Percentiles rank a stretch among this genome's conserved stretches.
These are phyloP conservation scores for Ruditapes philippinarum DNA, from an alignment of 1,140 invertebrate species.

Conservation along the genomic window DNA sequence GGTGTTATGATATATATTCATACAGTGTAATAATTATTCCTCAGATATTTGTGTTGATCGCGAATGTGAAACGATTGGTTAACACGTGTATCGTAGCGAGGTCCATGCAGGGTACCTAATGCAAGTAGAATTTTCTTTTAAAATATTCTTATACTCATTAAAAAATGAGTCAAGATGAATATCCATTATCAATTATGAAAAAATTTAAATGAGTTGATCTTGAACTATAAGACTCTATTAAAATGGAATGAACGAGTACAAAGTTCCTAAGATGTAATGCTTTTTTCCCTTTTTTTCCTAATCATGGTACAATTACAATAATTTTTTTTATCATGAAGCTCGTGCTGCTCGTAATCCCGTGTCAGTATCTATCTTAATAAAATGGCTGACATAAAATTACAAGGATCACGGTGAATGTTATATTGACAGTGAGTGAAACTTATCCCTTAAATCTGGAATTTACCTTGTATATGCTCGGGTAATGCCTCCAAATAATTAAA, in stretches of 20 bases:
- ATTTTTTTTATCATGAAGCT: not conserved
- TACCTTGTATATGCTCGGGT: not conserved
- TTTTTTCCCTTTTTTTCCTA: too few relatives aligned
- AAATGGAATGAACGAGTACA: too few relatives aligned
- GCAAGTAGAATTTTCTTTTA: too few relatives aligned
- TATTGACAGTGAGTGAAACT: not conserved
- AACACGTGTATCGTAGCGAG: not conserved
- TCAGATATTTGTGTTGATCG: constrained; percentile 19
- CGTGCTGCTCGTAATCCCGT: not conserved
- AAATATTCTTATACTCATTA: too few relatives aligned
- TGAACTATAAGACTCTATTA: too few relatives aligned
- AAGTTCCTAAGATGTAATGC: too few relatives aligned
- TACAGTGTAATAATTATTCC: constrained; percentile 9
- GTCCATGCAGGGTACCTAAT: not conserved
- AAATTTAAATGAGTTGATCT: too few relatives aligned
- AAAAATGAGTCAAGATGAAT: too few relatives aligned
- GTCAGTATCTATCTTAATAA: not conserved
- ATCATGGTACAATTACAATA: too few relatives aligned
- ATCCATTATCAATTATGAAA: too few relatives aligned
- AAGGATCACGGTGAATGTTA: not conserved
- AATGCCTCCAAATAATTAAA: not conserved
- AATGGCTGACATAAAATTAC: not conserved
- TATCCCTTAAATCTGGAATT: not conserved
- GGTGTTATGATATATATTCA: not conserved
- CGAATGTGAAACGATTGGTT: constrained; percentile 17